Conservation (phyloP, 2,888 invertebrate species). For the Oscheius sp. region DNA sequence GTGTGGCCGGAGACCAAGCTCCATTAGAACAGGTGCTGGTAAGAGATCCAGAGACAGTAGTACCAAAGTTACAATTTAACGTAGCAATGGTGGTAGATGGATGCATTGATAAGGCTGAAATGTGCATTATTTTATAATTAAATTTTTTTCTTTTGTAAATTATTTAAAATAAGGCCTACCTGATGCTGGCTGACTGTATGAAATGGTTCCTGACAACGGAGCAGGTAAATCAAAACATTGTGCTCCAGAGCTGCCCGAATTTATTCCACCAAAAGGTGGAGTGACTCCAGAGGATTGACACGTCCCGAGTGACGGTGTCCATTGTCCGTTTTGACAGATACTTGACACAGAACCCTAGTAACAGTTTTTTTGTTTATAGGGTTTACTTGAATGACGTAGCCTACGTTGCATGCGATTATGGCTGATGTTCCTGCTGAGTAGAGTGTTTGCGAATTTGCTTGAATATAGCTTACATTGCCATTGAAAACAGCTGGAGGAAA, state of each 20-base stretch:
- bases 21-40: conserved; percentile 45
- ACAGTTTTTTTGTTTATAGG: background rate
- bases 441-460: conserved; percentile 27
- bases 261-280: background rate
- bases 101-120: conserved; percentile 3
- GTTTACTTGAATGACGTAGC: conserved; percentile 27
- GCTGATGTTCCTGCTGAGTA: conserved; percentile 41
- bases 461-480: conserved; percentile 21
- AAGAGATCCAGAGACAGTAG: conserved; percentile 41
- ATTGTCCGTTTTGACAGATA: conserved; percentile 12
- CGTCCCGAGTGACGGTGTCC: conserved; percentile 14
- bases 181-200: conserved; percentile 14
- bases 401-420: conserved; percentile 36
- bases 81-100: conserved; percentile 53
- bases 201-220: conserved; percentile 18
- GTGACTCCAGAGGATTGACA: conserved; percentile 15
- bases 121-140: too few species aligned
- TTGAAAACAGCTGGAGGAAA: background rate
- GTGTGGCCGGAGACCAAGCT: conserved; percentile 45
- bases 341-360: background rate
- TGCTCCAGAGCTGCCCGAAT: conserved; percentile 20
- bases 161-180: conserved; percentile 1
- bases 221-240: conserved; percentile 22
- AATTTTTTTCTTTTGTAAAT: too few species aligned
- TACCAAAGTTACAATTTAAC: conserved; percentile 51